Evolutionary conservation across 2,888 invertebrate genomes (phyloP), one percentile per base, ranked within the genome.

Genomic region (Electrophaes corylata): DNA sequence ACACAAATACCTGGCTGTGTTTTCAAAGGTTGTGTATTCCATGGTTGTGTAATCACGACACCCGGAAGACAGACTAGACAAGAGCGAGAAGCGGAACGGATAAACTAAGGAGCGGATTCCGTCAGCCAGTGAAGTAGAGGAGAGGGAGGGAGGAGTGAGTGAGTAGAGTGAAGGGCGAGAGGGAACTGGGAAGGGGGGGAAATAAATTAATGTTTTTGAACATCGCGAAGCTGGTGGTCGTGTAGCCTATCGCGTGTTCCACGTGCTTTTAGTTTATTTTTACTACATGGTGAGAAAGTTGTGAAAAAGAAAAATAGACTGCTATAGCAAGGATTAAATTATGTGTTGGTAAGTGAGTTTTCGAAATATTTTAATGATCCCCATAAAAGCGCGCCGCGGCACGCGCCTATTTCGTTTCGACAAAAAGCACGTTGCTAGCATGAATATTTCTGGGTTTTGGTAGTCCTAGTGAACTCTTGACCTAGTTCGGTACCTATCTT

Each of bases 161-260:
- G 5, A 5, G 20, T 3, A 20, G 20, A 20, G 20, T 3, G 5
- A 5, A 20, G 20, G 5, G 20, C 4, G 20, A 20, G 20, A 20
- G 20, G 4, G 20, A 5, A 0, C 20, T 20, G 20, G 4, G 20
- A 20, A 8, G 10, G 1, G 10, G 10, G 10, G 10, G 26, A 2
- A 6, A 8, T 16, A n/a, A 14, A 14, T 14, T 35, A 16, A 14
- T 37, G 37, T 73, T 67, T 76, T 75, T 68, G 76, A 77, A 75
- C 73, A 78, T 71, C 73, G 75, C 73, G 73, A 66, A 50, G 61
- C 65, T 67, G 73, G 75, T 52, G 80, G 81, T 75, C 66, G 83
- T 77, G 72, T 72, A 62, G 75, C 10, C 6, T 23, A 6, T 23
- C 73, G 72, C 72, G 77, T 78, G 78, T 62, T 16, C 75, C 74